phyloP scores from a whole-genome alignment of 2,113 vertebrate species.

The Vulpes lagopus region DNA sequence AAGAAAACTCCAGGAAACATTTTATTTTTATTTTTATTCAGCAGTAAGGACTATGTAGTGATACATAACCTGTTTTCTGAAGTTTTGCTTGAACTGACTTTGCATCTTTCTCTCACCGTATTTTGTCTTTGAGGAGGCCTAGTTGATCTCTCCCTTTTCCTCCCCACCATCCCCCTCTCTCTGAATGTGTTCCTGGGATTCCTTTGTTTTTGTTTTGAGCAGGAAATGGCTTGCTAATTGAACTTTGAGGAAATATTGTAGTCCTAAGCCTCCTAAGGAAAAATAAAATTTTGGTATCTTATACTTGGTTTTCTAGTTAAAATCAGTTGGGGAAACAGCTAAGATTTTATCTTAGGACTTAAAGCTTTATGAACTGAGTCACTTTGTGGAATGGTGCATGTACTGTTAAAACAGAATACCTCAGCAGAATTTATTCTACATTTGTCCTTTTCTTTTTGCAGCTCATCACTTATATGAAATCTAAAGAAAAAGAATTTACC shows the following conservation, averaged over 20 bases:
- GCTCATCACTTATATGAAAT: not conserved
- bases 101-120: not conserved
- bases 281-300: conserved; percentile 25
- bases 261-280: not conserved
- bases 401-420: not conserved
- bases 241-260: not conserved
- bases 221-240: not conserved
- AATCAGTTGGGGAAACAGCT: conserved; percentile 8
- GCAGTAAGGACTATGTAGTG: not conserved
- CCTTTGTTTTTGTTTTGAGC: conserved; percentile 14
- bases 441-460: not conserved
- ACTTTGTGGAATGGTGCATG: not conserved
- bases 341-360: not conserved
- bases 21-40: not conserved
- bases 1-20: not conserved
- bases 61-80: not conserved
- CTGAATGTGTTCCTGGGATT: not conserved
- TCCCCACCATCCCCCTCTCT: not conserved
- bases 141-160: not conserved
- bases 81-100: conserved; percentile 5
- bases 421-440: not conserved
- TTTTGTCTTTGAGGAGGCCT: not conserved
- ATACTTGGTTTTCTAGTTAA: conserved; percentile 10
- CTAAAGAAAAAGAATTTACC: conserved; percentile 5
- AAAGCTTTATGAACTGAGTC: conserved; percentile 13